A percentile compares a stretch with the other conserved stretches of the same genome.
Evolutionary conservation across 2,888 invertebrate species (phyloP).

Genomic region (Drosophila mimica): DNA sequence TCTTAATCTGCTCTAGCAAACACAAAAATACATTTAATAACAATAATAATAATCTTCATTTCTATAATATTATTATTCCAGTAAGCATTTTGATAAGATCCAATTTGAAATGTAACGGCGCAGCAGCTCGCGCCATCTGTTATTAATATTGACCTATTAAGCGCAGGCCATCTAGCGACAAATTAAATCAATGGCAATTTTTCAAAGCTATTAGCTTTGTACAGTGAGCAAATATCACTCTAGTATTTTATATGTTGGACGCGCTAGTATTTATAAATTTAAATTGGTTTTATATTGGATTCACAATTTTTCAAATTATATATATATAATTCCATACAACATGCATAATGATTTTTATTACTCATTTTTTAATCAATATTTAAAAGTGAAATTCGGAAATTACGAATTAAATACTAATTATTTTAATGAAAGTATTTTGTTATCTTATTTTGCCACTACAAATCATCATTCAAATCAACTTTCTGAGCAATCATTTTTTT

Average conservation of each 20-base stretch:
- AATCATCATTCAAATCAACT: not conserved
- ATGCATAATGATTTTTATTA: not conserved
- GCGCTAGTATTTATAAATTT: not conserved
- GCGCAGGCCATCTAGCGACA: slow-evolving; percentile 6
- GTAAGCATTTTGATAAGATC: not conserved
- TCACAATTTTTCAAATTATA: not conserved
- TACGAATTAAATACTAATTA: not conserved
- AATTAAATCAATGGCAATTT: not conserved
- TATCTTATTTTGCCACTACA: not conserved
- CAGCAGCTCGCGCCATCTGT: slow-evolving; percentile 29
- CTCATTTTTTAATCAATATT: not conserved
- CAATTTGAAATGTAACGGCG: not conserved
- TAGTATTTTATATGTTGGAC: slow-evolving; percentile 10
- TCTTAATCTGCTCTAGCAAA: not conserved
- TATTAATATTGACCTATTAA: not conserved
- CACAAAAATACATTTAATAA: not conserved
- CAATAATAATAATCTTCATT: not conserved
- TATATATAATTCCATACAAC: not conserved
- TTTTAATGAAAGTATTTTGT: not conserved
- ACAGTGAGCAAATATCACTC: slow-evolving; percentile 5
- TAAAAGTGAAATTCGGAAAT: not conserved
- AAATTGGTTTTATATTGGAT: not conserved
- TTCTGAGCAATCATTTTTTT: not conserved
- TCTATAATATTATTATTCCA: not conserved
- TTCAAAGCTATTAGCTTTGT: slow-evolving; percentile 27